These are phyloP conservation scores for Steromphala cineraria DNA, from an alignment of 2,888 invertebrate species.

Conservation along the genomic window DNA sequence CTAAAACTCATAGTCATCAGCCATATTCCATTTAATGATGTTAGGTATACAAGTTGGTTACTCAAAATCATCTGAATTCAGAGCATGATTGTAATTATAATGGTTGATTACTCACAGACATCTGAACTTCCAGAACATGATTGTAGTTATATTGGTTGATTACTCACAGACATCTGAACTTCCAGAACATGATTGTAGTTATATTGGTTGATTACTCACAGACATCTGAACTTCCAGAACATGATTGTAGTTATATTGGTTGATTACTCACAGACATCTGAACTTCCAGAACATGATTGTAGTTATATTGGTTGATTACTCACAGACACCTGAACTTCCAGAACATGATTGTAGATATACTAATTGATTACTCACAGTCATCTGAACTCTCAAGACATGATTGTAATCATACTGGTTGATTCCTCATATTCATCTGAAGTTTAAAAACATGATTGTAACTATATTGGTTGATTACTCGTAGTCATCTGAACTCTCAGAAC, in stretches of 20 bases:
- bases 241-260: conserved; percentile 71
- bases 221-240: conserved; percentile 70
- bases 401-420: too few species aligned
- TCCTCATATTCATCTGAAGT: conserved; percentile 46
- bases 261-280: background rate
- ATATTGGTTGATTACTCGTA: conserved; percentile 52
- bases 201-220: too few species aligned
- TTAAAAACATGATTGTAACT: conserved; percentile 70
- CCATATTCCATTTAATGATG: background rate
- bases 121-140: background rate
- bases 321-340: background rate
- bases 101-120: too few species aligned
- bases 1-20: too few species aligned
- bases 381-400: too few species aligned
- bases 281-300: conserved; percentile 36
- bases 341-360: too few species aligned
- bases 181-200: too few species aligned
- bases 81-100: too few species aligned
- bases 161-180: too few species aligned
- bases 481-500: conserved; percentile 34
- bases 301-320: too few species aligned
- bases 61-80: background rate
- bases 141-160: too few species aligned
- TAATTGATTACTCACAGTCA: too few species aligned
- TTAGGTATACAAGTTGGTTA: background rate